Evolutionary conservation across 2,113 vertebrate genomes (phyloP), one percentile per base, ranked within the genome.

Genomic region (Pelmatolapia mariae): DNA sequence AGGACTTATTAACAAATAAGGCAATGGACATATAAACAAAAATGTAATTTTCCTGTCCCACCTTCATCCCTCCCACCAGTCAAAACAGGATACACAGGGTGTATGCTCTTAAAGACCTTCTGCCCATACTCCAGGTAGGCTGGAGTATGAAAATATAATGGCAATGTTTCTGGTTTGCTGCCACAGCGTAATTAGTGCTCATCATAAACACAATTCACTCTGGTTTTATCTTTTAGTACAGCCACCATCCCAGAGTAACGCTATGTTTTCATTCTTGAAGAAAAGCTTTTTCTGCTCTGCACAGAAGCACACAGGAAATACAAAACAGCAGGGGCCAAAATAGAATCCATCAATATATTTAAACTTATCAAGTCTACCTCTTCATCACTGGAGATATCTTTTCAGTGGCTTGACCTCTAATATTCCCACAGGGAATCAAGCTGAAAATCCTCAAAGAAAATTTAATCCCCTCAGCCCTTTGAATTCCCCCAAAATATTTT

Each of bases 361-460:
- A 16, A 73, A 73, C 66, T 71, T 71, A 24, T 71, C 36, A 71
- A 71, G n/a, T 22, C 36, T 40, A 71, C 36, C n/a, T 43, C n/a
- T 45, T 73, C 38, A 26, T 73, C 66, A 73, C 1, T 10, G 36
- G 38, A 24, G 38, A 73, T 43, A 71, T 43, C 66, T 40, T 10
- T 43, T 10, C 22, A 24, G 12, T 71, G 24, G n/a, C 66, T 43
- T 71, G 38, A 9, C 66, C 36, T 71, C 66, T 43, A 6, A 24
- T 71, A 43, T 24, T 71, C 12, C 38, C 38, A 24, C n/a, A 43
- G n/a, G n/a, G 13, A 71, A 43, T 15, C n/a, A 40, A 71, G 22
- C n/a, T 43, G 12, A 15, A 71, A 71, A 43, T 71, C 8, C 13
- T 71, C 12, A 71, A 71, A 43, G 12, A 71, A 22, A 71, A 43